A percentile compares a stretch with the other conserved stretches of the same genome.
These are phyloP conservation scores for Canis aureus DNA, from an alignment of 2,113 vertebrate genomes.

Conservation along the genomic window DNA sequence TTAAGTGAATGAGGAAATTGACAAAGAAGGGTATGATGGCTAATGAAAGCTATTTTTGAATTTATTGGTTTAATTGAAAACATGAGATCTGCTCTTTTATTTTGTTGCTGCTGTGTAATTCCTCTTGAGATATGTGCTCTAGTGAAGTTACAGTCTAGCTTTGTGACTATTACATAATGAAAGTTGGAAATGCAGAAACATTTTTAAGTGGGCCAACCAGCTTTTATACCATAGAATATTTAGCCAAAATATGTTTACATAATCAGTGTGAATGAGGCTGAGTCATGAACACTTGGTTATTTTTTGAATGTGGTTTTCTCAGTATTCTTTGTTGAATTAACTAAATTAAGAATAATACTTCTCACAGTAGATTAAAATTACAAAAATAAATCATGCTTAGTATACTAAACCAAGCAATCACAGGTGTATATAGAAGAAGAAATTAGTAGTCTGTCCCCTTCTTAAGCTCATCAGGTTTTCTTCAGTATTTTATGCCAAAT, in stretches of 20 bases:
- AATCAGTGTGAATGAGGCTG: neutral
- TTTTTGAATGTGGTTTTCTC: neutral
- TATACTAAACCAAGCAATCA: neutral
- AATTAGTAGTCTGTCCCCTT: neutral
- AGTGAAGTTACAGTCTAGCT: neutral
- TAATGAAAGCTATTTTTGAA: neutral
- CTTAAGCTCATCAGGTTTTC: neutral
- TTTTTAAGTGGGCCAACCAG: neutral
- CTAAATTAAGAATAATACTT: conserved; percentile 60
- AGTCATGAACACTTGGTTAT: neutral
- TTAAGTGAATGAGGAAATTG: neutral
- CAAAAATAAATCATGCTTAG: conserved; percentile 2
- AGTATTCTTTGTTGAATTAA: conserved; percentile 19
- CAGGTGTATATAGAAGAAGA: neutral
- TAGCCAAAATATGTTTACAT: neutral
- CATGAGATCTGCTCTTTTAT: neutral
- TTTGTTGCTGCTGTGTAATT: neutral
- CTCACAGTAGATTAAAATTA: conserved; percentile 34
- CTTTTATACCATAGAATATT: neutral
- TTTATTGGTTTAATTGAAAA: neutral
- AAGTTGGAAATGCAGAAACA: neutral
- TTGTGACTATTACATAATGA: neutral
- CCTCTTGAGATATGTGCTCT: neutral
- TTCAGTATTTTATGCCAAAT: neutral
- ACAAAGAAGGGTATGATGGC: neutral